Evolutionary conservation across 1,140 invertebrate genomes (phyloP), one percentile per base, ranked within the genome.

Genomic region (Bombus huntii): DNA sequence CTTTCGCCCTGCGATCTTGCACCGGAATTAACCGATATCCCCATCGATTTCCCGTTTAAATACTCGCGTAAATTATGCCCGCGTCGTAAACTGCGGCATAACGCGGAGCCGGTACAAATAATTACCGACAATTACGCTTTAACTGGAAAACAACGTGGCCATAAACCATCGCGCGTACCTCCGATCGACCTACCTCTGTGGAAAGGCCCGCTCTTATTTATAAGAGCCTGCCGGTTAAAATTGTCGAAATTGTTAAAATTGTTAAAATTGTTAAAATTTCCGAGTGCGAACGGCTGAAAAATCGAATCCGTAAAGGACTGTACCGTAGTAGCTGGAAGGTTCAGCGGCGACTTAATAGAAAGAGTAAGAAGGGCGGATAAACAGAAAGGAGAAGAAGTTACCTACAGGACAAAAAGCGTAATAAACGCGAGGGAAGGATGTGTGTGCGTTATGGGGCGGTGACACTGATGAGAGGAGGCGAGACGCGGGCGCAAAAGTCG

Each of bases 391-490:
- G 15, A 31, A 57, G 8, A 25, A 53, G 25, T 18, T 22, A 31
- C 0, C 9, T 22, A 68, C 0, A 13, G n/a, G 6, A 25, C 42
- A 83, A 85, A 80, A 85, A 85, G 57, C 57, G 83, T 85, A 85
- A 85, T 85, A 85, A 85, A 80, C 39, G 44, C 59, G 9, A 31
- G 37, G 59, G 59, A 53, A 72, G 70, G 42, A 72, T 66, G 70
- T n/a, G 70, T 15, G 70, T 85, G 83, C 71, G 71, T 85, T 85
- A 81, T 85, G 83, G 83, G 83, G 57, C 83, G 77, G 77, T 85
- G 83, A 85, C 83, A 81, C 83, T 85, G 78, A 81, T 74, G 75
- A 76, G 44, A 22, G 42, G 65, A 53, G 68, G 87, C 71, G 37
- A 39, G 53, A 71, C 53, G 34, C 18, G 34, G 37, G 80, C 72